Evolutionary conservation across 1,140 invertebrate species (phyloP).

Genomic region (Pentalonia nigronervosa): DNA sequence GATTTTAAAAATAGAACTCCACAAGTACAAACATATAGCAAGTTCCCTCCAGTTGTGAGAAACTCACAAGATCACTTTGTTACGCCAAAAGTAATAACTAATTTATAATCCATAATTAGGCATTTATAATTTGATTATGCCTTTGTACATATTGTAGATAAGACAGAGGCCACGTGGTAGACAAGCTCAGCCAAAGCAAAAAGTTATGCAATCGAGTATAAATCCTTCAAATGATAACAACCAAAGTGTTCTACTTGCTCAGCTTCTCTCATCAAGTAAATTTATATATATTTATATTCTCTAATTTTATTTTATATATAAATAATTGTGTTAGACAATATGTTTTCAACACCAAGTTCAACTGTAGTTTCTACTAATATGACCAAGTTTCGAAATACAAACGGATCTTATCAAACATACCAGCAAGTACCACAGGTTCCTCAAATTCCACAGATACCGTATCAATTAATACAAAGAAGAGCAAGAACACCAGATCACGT

Average conservation of each 20-base stretch:
- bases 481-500: conserved; percentile 59
- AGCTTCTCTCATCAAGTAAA: conserved; percentile 37
- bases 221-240: conserved; percentile 39
- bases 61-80: conserved; percentile 46
- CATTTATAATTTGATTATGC: background rate
- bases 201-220: conserved; percentile 35
- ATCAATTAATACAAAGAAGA: conserved; percentile 52
- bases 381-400: conserved; percentile 43
- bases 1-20: conserved; percentile 49
- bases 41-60: conserved; percentile 35
- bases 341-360: conserved; percentile 45
- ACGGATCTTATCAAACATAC: conserved; percentile 55
- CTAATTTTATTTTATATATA: background rate
- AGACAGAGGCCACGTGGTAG: conserved; percentile 30
- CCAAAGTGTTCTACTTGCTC: conserved; percentile 52
- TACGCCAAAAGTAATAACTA: conserved; percentile 42
- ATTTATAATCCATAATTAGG: background rate
- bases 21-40: conserved; percentile 53
- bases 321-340: conserved; percentile 24
- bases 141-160: background rate
- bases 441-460: conserved; percentile 61
- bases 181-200: conserved; percentile 43
- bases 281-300: background rate
- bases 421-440: conserved; percentile 61
- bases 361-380: conserved; percentile 1